Conservation (phyloP, 2,888 invertebrate species). For the Cotesia congregata region DNA sequence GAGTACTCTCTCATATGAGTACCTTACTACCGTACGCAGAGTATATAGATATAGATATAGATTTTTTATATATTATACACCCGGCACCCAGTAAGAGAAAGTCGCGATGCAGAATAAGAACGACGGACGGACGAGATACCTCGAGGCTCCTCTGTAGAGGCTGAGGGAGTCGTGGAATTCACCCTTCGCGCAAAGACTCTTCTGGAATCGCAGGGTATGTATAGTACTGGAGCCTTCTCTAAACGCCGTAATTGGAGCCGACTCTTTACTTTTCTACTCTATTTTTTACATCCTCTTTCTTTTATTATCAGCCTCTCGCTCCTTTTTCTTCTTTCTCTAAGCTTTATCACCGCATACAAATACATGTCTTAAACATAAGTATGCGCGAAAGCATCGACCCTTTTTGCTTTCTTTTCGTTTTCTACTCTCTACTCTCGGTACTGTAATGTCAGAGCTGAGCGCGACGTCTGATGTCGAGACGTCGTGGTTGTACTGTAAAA, state of each 20-base stretch:
- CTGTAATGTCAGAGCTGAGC: neutral
- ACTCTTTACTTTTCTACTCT: conserved; percentile 42
- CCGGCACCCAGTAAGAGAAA: conserved; percentile 2
- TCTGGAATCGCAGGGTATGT: neutral
- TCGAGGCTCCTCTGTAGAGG: conserved; percentile 40
- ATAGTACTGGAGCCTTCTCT: conserved; percentile 43
- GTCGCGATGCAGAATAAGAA: conserved; percentile 23
- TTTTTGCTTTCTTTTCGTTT: conserved; percentile 13
- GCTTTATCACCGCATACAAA: conserved; percentile 24
- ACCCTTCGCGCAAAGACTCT: conserved; percentile 42
- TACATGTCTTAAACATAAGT: conserved; percentile 30
- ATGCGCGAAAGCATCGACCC: conserved; percentile 26
- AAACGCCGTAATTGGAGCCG: conserved; percentile 58
- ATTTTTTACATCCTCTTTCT: conserved; percentile 28
- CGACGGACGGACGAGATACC: conserved; percentile 44
- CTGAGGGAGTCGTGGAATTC: conserved; percentile 44
- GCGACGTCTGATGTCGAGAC: conserved; percentile 4
- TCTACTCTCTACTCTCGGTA: neutral
- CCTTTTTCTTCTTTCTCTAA: conserved; percentile 19
- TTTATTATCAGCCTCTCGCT: conserved; percentile 13
- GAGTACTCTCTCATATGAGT: conserved; percentile 37
- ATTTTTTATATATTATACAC: neutral
- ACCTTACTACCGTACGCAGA: neutral
- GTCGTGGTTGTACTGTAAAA: conserved; percentile 5
- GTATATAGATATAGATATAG: neutral